Conservation (phyloP, 2,888 invertebrate genomes). For the Strigamia crassipes region DNA sequence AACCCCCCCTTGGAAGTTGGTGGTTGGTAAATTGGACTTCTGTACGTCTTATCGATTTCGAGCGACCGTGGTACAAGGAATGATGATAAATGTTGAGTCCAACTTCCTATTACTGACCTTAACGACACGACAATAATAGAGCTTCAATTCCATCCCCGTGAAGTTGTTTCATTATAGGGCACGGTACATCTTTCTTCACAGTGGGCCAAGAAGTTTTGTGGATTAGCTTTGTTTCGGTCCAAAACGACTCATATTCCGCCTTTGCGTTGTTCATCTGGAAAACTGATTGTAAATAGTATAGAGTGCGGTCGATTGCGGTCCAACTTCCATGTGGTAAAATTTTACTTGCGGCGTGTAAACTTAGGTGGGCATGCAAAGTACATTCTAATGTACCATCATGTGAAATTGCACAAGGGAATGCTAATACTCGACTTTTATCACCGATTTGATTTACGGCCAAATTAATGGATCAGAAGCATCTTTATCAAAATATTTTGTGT, state of each 20-base stretch:
- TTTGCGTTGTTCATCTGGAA: slow-evolving; percentile 25
- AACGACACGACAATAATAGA: slow-evolving; percentile 46
- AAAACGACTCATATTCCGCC: neutral
- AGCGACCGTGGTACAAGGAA: slow-evolving; percentile 38
- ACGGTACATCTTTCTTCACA: slow-evolving; percentile 12
- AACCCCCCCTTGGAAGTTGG: neutral
- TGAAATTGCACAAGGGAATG: neutral
- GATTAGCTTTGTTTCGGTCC: slow-evolving; percentile 23
- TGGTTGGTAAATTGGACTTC: slow-evolving; percentile 21
- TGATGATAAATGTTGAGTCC: slow-evolving; percentile 47
- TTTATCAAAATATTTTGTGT: slow-evolving; percentile 8
- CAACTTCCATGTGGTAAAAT: neutral
- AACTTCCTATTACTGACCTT: slow-evolving; percentile 48
- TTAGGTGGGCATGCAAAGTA: neutral
- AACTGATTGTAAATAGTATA: slow-evolving; percentile 23
- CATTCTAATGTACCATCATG: slow-evolving; percentile 8
- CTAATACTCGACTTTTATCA: neutral
- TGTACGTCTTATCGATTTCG: slow-evolving; percentile 37
- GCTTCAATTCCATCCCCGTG: slow-evolving; percentile 6
- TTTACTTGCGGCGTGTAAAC: neutral
- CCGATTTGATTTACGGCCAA: neutral
- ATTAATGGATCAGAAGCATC: slow-evolving; percentile 27
- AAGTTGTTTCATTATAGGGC: slow-evolving; percentile 16
- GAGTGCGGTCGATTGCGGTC: slow-evolving; percentile 27
- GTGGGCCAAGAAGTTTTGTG: neutral